Percentiles rank a stretch among this genome's conserved stretches.
These are phyloP conservation scores for Kryphioiulus occultus DNA, from an alignment of 2,888 invertebrate genomes.

Conservation along the genomic window DNA sequence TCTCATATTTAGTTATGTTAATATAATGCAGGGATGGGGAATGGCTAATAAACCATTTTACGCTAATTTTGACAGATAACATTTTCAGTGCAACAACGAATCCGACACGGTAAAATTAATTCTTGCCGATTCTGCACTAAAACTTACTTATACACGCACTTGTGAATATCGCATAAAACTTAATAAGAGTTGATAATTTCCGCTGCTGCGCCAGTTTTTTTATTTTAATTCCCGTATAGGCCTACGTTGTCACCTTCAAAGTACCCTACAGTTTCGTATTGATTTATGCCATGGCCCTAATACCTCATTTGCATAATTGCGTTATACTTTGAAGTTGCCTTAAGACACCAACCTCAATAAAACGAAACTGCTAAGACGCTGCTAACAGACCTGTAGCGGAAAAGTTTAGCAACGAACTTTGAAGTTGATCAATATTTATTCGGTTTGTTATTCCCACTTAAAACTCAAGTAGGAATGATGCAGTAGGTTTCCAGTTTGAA, in stretches of 20 bases:
- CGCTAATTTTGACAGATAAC: too few relatives aligned
- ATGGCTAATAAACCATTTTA: too few relatives aligned
- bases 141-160: neutral
- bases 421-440: slow-evolving; percentile 29
- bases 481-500: neutral
- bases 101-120: neutral
- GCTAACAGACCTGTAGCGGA: neutral
- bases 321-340: slow-evolving; percentile 32
- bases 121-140: neutral
- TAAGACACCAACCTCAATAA: slow-evolving; percentile 9
- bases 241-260: neutral
- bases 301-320: slow-evolving; percentile 21
- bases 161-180: neutral
- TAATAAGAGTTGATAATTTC: slow-evolving; percentile 32
- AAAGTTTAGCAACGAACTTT: neutral
- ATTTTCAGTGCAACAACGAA: too few relatives aligned
- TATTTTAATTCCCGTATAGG: neutral
- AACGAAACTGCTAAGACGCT: neutral
- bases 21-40: too few relatives aligned
- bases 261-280: slow-evolving; percentile 2
- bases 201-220: neutral
- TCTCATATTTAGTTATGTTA: too few relatives aligned
- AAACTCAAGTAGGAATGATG: neutral
- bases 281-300: slow-evolving; percentile 35
- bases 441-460: slow-evolving; percentile 9